Conservation (phyloP, 2,113 vertebrate genomes). For the Chionomys nivalis region DNA sequence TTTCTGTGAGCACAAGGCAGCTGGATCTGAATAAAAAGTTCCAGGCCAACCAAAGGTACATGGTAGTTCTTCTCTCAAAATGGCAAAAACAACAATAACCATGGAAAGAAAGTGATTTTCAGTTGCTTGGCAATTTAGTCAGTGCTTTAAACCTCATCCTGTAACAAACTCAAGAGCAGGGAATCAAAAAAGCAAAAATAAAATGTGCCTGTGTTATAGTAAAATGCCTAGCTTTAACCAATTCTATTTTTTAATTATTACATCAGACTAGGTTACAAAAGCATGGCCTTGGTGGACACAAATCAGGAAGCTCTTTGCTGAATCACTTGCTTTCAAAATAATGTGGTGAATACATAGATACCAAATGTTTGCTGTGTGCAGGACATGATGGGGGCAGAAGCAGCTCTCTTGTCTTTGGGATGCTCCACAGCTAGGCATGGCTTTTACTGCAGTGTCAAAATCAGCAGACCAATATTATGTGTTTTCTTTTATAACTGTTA, state of each 20-base stretch:
- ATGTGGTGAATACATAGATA: neutral
- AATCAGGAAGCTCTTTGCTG: slow-evolving; percentile 10
- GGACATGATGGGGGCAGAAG: neutral
- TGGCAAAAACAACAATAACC: neutral
- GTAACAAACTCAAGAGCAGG: neutral
- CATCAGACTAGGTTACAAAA: neutral
- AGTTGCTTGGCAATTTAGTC: no score
- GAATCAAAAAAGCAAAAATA: neutral
- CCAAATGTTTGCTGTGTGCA: neutral
- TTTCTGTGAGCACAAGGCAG: neutral
- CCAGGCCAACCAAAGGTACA: neutral
- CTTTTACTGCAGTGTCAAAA: neutral
- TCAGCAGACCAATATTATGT: neutral
- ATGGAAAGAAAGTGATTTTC: no score
- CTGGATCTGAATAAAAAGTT: neutral
- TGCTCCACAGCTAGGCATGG: neutral
- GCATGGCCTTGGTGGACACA: neutral
- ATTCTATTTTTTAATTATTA: neutral
- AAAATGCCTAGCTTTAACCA: neutral
- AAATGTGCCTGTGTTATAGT: neutral
- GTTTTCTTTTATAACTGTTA: neutral
- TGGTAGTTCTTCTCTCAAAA: neutral
- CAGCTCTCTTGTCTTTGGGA: neutral
- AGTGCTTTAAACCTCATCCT: neutral
- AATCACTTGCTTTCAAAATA: neutral